Percentiles rank a stretch among this genome's conserved stretches.
These are phyloP conservation scores for Lingula anatina DNA, from an alignment of 2,888 invertebrate species.

Conservation along the genomic window DNA sequence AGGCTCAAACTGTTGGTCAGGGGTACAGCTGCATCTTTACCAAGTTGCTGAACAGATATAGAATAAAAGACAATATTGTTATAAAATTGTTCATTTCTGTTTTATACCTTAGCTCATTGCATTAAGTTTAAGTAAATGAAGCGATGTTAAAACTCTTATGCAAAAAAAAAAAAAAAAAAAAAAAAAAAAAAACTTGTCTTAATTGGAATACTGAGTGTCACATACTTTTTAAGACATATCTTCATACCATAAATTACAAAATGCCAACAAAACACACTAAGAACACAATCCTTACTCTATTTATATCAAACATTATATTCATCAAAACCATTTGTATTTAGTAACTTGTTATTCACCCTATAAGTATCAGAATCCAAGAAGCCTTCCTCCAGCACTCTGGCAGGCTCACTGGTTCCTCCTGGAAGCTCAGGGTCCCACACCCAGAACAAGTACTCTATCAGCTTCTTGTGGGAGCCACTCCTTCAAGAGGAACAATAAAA, in stretches of 20 bases:
- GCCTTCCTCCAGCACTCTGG: conserved; percentile 44
- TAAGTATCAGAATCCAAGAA: conserved; percentile 41
- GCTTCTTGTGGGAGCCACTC: conserved; percentile 36
- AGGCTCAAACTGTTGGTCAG: conserved; percentile 47
- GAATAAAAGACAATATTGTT: background rate
- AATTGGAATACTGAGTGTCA: too few relatives aligned
- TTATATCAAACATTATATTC: too few relatives aligned
- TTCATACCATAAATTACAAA: too few relatives aligned
- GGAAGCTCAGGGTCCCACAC: conserved; percentile 45
- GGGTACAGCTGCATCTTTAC: conserved; percentile 39
- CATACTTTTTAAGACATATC: too few relatives aligned
- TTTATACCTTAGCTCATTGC: background rate
- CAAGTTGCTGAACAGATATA: conserved; percentile 32
- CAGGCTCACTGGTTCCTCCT: conserved; percentile 35
- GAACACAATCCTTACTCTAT: too few relatives aligned
- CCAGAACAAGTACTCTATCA: conserved; percentile 51
- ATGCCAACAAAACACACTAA: too few relatives aligned
- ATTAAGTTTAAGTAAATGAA: too few relatives aligned
- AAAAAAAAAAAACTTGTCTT: too few relatives aligned
- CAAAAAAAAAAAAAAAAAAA: too few relatives aligned
- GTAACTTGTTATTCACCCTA: conserved; percentile 28
- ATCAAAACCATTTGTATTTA: too few relatives aligned
- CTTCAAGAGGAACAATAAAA: conserved; percentile 13
- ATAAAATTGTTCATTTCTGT: background rate
- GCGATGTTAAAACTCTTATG: too few relatives aligned